Evolutionary conservation across 2,797 vertebrate species (phyloP).

Genomic region (Anguilla pacifica): DNA sequence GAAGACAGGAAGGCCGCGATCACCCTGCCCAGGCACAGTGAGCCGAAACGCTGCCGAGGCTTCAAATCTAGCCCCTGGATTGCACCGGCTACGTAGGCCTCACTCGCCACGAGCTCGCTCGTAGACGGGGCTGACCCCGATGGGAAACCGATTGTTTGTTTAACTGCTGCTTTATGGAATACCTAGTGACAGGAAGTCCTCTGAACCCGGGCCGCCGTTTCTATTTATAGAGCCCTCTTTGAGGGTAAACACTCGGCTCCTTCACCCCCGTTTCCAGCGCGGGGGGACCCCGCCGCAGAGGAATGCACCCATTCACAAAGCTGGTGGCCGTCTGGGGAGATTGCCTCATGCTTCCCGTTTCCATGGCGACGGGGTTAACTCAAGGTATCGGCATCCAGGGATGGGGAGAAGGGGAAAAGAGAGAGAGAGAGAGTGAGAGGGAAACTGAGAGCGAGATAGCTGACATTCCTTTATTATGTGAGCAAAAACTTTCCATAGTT

Average conservation of each 20-base stretch:
- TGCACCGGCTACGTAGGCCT: conserved; percentile 7
- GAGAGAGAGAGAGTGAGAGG: too few species aligned
- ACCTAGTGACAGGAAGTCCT: conserved; percentile 77
- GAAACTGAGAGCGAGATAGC: not conserved
- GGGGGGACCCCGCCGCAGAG: conserved; percentile 68
- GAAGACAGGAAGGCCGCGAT: not conserved
- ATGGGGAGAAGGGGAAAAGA: not conserved
- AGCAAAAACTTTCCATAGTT: not conserved
- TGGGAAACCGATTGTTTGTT: conserved; percentile 74
- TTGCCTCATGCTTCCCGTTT: conserved; percentile 75
- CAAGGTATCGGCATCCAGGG: not conserved
- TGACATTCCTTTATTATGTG: not conserved
- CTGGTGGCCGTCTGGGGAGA: conserved; percentile 76
- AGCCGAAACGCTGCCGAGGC: not conserved
- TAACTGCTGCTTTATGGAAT: conserved; percentile 77
- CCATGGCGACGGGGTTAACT: conserved; percentile 65
- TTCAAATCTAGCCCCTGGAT: conserved; percentile 2
- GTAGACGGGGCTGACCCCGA: conserved; percentile 44
- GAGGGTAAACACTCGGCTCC: conserved; percentile 70
- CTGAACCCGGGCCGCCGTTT: conserved; percentile 75
- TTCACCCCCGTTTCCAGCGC: conserved; percentile 47
- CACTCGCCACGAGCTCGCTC: conserved; percentile 27
- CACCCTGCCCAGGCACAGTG: not conserved
- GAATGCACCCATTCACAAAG: conserved; percentile 80
- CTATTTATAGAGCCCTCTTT: conserved; percentile 77